A percentile compares a stretch with the other conserved stretches of the same genome.
Evolutionary conservation across 1,140 invertebrate species (phyloP).

Genomic region (Phymastichus coffea): DNA sequence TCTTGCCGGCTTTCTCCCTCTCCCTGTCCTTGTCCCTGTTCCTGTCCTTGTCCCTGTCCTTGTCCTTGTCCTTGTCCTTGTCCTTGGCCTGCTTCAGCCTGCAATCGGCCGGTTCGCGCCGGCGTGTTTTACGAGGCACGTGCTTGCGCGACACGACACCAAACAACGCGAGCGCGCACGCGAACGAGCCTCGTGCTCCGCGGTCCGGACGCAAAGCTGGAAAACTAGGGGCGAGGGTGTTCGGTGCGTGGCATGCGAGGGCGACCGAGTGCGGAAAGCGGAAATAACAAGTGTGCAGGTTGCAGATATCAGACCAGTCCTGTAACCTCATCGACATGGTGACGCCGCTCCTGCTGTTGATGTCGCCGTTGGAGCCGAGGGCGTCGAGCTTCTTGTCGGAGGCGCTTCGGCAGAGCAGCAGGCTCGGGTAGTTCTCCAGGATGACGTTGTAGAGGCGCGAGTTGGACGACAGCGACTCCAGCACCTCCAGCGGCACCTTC

Average conservation of each 20-base stretch:
- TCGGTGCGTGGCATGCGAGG: no score
- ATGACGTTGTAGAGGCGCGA: conserved; percentile 70
- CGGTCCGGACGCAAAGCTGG: no score
- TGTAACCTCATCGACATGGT: conserved; percentile 62
- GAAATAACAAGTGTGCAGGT: conserved; percentile 32
- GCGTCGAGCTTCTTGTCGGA: conserved; percentile 64
- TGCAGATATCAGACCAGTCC: conserved; percentile 35
- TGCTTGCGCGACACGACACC: no score
- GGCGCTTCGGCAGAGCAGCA: conserved; percentile 64
- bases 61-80: conserved; percentile 27
- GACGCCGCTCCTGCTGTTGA: conserved; percentile 55
- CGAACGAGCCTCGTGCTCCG: no score
- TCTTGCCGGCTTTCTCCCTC: conserved; percentile 8
- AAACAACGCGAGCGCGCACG: no score
- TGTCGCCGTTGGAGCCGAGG: conserved; percentile 46
- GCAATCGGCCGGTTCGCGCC: no score
- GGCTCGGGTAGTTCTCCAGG: conserved; percentile 70
- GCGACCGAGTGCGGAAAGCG: neutral
- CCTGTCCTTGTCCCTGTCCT: conserved; percentile 2
- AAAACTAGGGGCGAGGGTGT: no score
- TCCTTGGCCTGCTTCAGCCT: conserved; percentile 48
- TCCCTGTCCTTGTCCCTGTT: conserved; percentile 7
- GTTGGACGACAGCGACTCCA: conserved; percentile 66
- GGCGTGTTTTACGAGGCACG: no score
- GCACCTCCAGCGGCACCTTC: conserved; percentile 64